Conservation (phyloP, 2,797 vertebrate genomes). For the Siniperca scherzeri region DNA sequence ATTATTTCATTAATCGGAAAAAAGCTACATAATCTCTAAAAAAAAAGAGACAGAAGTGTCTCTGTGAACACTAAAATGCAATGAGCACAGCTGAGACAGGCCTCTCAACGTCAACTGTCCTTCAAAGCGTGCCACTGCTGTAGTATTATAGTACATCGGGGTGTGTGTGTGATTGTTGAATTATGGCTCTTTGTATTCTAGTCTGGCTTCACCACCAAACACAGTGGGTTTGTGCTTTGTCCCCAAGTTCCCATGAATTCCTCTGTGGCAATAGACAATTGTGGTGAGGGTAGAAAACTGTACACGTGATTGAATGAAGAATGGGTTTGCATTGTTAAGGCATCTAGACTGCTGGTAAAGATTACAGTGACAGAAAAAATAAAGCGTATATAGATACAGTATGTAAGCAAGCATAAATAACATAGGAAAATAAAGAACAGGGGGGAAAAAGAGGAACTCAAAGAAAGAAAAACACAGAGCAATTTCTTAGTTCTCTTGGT, state of each 20-base stretch:
- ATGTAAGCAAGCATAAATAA: conserved; percentile 94
- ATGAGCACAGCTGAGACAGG: conserved; percentile 70
- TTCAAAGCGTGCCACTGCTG: conserved; percentile 76
- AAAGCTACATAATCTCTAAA: conserved; percentile 66
- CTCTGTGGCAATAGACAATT: conserved; percentile 93
- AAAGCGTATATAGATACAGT: conserved; percentile 86
- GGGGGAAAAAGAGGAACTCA: conserved; percentile 85
- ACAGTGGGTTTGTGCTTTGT: conserved; percentile 95
- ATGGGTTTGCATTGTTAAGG: conserved; percentile 99
- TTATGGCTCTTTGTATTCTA: conserved; percentile 85
- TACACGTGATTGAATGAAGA: conserved; percentile 95
- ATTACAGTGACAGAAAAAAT: conserved; percentile 93
- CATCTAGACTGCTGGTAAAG: conserved; percentile 99
- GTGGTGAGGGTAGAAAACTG: conserved; percentile 93
- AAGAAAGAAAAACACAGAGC: conserved; percentile 91
- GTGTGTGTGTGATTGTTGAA: conserved; percentile 78
- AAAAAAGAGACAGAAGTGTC: conserved; percentile 52
- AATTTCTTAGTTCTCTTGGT: conserved; percentile 93
- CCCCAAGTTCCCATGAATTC: conserved; percentile 91
- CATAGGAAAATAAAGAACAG: conserved; percentile 72
- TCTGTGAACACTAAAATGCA: conserved; percentile 69
- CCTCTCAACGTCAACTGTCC: conserved; percentile 61
- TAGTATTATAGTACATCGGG: conserved; percentile 74
- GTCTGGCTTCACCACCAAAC: conserved; percentile 88
- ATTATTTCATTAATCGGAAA: conserved; percentile 44